Evolutionary conservation across 2,888 invertebrate species (phyloP).

Genomic region (Hypena proboscidalis): DNA sequence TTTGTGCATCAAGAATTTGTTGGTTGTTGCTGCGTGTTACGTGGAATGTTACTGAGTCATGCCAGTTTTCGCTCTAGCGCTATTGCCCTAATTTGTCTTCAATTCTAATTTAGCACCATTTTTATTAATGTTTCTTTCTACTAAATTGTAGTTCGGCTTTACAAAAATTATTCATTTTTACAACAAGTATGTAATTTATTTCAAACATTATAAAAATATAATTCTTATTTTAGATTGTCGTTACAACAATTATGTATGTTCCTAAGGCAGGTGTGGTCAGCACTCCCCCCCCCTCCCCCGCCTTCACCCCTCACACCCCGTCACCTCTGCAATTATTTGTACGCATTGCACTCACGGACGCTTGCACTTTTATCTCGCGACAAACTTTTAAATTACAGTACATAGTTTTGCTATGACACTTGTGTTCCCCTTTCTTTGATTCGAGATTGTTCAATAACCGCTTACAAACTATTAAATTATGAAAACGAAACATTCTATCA

Average conservation of each 20-base stretch:
- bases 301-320: neutral
- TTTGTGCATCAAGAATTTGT: too few species aligned
- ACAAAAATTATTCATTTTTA: conserved; percentile 70
- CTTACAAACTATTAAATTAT: conserved; percentile 78
- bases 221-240: conserved; percentile 73
- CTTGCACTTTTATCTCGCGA: conserved; percentile 37
- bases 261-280: conserved; percentile 11
- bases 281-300: conserved; percentile 1
- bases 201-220: conserved; percentile 83
- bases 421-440: conserved; percentile 59
- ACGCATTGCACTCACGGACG: conserved; percentile 32
- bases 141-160: conserved; percentile 56
- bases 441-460: conserved; percentile 72
- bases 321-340: neutral
- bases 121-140: conserved; percentile 61
- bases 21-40: too few species aligned
- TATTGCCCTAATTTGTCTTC: conserved; percentile 26
- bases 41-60: conserved; percentile 34
- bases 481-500: conserved; percentile 71
- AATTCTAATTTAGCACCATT: conserved; percentile 76
- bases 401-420: conserved; percentile 71
- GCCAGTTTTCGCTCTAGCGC: conserved; percentile 6
- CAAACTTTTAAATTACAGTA: conserved; percentile 74
- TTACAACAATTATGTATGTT: conserved; percentile 58
- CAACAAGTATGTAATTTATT: conserved; percentile 79